These are phyloP conservation scores for Sternotherus odoratus DNA, from an alignment of 2,797 vertebrate genomes.

Conservation along the genomic window DNA sequence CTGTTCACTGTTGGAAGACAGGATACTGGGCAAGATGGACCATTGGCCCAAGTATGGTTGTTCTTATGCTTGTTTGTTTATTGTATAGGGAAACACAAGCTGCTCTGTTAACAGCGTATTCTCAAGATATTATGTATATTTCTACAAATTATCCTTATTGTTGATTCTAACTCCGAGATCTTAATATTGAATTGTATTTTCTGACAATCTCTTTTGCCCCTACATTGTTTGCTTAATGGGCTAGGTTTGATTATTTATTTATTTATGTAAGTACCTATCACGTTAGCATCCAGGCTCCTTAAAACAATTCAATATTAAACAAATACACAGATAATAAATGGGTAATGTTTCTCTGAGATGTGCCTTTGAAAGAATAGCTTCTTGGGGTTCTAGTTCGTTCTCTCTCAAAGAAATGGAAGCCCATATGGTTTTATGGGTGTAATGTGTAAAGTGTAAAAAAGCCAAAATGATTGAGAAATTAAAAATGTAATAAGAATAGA, in stretches of 20 bases:
- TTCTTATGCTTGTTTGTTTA: background rate
- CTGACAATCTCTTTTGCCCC: background rate
- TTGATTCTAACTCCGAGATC: background rate
- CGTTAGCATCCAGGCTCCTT: background rate
- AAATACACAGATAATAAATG: background rate
- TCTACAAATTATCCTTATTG: background rate
- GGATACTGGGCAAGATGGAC: no score
- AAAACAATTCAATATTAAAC: background rate
- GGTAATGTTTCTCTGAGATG: background rate
- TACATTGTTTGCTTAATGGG: background rate
- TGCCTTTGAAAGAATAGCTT: background rate
- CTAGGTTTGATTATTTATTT: background rate
- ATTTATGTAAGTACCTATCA: background rate
- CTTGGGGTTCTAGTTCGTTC: background rate
- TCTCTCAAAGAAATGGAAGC: background rate
- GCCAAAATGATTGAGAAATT: background rate
- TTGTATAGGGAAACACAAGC: background rate
- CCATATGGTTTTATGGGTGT: background rate
- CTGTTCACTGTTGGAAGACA: no score
- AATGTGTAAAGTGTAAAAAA: background rate
- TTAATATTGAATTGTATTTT: background rate
- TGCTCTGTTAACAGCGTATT: background rate
- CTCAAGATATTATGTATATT: background rate
- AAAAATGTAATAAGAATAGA: background rate
- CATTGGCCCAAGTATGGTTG: no score